These are phyloP conservation scores for Corythaeola cristata DNA, from an alignment of 2,113 vertebrate species.

Conservation along the genomic window DNA sequence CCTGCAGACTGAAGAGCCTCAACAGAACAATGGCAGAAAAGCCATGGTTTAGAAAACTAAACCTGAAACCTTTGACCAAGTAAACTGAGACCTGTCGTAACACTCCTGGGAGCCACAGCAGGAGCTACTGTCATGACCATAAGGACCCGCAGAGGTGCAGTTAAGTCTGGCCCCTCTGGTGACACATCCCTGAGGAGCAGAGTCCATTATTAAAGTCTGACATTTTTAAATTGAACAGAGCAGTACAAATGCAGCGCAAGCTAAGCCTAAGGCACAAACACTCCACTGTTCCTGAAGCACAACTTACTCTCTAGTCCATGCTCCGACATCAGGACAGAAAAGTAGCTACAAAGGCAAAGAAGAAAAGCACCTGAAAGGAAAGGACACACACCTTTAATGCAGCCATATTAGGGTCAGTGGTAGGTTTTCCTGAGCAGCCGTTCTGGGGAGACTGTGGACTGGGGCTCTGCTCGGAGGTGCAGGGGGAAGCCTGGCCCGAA, in stretches of 20 bases:
- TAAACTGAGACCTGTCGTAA: background rate
- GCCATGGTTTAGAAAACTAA: background rate
- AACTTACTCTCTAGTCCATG: background rate
- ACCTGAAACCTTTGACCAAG: background rate
- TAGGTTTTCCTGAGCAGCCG: slow-evolving; percentile 79
- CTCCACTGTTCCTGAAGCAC: background rate
- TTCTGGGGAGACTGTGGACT: slow-evolving; percentile 89
- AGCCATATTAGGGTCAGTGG: slow-evolving; percentile 79
- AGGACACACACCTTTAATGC: slow-evolving; percentile 67
- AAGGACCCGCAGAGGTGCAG: background rate
- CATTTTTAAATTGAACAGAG: background rate
- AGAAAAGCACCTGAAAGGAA: background rate
- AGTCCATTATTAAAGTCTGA: background rate
- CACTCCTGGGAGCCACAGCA: background rate
- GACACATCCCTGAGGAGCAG: background rate
- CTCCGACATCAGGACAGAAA: background rate
- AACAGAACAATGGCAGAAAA: slow-evolving; percentile 25
- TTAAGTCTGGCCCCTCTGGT: background rate
- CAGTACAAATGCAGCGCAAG: background rate
- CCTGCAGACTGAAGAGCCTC: slow-evolving; percentile 3
- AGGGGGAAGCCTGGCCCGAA: slow-evolving; percentile 86
- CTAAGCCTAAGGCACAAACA: background rate
- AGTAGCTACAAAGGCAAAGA: background rate
- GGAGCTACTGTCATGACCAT: background rate
- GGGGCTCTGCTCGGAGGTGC: slow-evolving; percentile 85